Evolutionary conservation across 2,797 vertebrate species (phyloP).

Genomic region (Clarias pachynema): DNA sequence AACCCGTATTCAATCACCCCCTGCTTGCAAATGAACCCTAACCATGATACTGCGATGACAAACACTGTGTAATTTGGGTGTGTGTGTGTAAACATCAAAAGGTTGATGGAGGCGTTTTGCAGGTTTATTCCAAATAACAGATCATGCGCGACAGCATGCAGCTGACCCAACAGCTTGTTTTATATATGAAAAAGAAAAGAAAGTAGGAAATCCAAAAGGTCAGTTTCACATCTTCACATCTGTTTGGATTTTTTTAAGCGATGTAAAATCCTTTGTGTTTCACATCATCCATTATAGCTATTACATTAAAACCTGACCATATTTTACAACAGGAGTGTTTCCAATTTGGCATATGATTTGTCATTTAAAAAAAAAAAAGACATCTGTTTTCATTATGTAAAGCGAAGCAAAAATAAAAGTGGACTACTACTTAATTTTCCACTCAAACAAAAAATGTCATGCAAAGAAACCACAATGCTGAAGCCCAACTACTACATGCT

Average conservation of each 20-base stretch:
- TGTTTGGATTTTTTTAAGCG: neutral
- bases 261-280: constrained; percentile 14
- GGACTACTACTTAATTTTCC: neutral
- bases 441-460: constrained; percentile 9
- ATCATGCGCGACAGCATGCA: constrained; percentile 5
- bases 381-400: constrained; percentile 20
- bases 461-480: constrained; percentile 18
- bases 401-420: constrained; percentile 17
- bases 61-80: constrained; percentile 25
- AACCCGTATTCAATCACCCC: constrained; percentile 37
- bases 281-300: neutral
- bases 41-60: constrained; percentile 53
- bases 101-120: constrained; percentile 6
- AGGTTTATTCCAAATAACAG: constrained; percentile 11
- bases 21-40: constrained; percentile 55
- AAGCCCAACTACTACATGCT: neutral
- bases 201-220: neutral
- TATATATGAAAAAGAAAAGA: neutral
- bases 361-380: constrained; percentile 7
- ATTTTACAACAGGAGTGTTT: constrained; percentile 17
- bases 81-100: constrained; percentile 28
- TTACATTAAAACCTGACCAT: constrained; percentile 2
- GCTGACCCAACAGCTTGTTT: neutral
- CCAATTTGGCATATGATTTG: constrained; percentile 3
- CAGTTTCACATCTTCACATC: neutral